Percentiles rank a stretch among this genome's conserved stretches.
These are phyloP conservation scores for Lordiphosa mommai DNA, from an alignment of 1,140 invertebrate genomes.

Conservation along the genomic window DNA sequence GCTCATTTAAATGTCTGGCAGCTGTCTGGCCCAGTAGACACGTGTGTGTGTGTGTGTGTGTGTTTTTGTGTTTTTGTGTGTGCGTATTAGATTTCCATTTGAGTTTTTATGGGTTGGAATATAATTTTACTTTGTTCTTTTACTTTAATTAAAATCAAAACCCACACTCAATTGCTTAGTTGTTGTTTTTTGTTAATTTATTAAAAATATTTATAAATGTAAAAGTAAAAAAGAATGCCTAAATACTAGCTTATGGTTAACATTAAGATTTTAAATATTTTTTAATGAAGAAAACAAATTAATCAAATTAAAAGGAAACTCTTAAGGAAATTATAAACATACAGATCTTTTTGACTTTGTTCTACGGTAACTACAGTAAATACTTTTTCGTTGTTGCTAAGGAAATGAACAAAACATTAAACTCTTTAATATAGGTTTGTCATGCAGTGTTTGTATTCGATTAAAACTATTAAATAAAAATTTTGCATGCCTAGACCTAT, in stretches of 20 bases:
- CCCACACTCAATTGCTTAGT: constrained; percentile 14
- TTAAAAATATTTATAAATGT: constrained; percentile 3
- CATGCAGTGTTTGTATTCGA: no score
- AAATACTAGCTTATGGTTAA: not conserved
- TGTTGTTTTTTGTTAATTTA: constrained; percentile 3
- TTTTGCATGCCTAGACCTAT: no score
- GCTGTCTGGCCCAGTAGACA: constrained; percentile 40
- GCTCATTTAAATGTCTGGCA: constrained; percentile 62
- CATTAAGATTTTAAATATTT: not conserved
- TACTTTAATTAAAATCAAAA: constrained; percentile 12
- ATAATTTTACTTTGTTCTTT: constrained; percentile 12
- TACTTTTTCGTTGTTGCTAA: no score
- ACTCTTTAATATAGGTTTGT: no score
- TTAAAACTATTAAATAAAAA: no score
- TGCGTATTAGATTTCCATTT: constrained; percentile 29
- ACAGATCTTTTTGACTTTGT: no score
- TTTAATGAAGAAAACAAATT: not conserved
- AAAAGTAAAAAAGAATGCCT: constrained; percentile 6
- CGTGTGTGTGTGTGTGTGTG: constrained; percentile 11
- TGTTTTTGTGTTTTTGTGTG: constrained; percentile 9
- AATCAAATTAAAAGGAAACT: not conserved
- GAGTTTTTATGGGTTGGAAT: constrained; percentile 5
- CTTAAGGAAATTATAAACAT: no score
- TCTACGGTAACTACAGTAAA: no score
- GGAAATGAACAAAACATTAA: no score